Conservation (phyloP, 2,797 vertebrate species). For the Cetoscarus ocellatus region DNA sequence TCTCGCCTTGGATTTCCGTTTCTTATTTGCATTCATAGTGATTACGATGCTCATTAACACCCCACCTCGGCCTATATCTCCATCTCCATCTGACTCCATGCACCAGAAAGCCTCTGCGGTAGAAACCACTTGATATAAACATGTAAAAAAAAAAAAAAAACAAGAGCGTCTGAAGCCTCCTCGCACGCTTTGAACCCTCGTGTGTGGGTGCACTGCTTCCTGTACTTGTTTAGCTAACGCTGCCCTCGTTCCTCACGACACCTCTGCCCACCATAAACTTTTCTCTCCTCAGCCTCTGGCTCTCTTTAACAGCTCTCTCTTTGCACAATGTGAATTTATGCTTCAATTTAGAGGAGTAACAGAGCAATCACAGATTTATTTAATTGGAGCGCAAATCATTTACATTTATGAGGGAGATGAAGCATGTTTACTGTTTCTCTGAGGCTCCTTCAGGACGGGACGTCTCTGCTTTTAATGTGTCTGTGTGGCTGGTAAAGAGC, state of each 20-base stretch:
- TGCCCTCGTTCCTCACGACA: constrained; percentile 5
- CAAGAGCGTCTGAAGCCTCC: neutral
- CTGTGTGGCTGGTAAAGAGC: constrained; percentile 5
- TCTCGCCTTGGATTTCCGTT: constrained; percentile 9
- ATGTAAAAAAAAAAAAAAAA: constrained; percentile 2
- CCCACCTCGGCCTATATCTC: constrained; percentile 9
- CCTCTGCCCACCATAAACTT: neutral
- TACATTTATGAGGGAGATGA: constrained; percentile 16
- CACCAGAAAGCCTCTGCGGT: constrained; percentile 18
- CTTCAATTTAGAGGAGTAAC: constrained; percentile 18
- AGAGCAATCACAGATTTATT: constrained; percentile 23
- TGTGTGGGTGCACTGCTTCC: constrained; percentile 35
- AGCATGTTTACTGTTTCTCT: constrained; percentile 20
- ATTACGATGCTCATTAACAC: constrained; percentile 42
- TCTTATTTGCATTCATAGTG: constrained; percentile 1
- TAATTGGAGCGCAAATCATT: constrained; percentile 36
- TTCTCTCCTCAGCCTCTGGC: constrained; percentile 6
- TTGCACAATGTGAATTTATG: constrained; percentile 4
- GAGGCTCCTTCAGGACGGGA: constrained; percentile 11
- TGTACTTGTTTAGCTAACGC: constrained; percentile 27
- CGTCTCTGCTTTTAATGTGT: constrained; percentile 5
- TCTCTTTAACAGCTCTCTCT: constrained; percentile 6
- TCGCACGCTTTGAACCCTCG: constrained; percentile 32
- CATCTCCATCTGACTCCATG: constrained; percentile 21
- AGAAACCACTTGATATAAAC: constrained; percentile 16